A percentile compares a stretch with the other conserved stretches of the same genome.
Evolutionary conservation across 2,888 invertebrate species (phyloP).

Genomic region (Torymus auratus): DNA sequence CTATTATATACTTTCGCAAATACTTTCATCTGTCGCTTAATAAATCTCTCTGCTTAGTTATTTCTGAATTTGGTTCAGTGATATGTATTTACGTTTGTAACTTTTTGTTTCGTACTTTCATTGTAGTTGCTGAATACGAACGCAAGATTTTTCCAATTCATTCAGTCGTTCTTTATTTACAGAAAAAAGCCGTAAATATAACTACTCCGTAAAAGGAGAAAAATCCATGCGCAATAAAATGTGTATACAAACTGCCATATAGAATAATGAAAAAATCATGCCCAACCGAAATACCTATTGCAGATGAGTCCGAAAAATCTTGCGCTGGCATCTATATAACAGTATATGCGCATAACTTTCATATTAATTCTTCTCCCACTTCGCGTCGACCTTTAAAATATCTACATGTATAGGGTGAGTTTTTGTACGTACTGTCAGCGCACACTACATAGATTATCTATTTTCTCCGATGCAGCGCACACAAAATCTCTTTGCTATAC

Average conservation of each 20-base stretch:
- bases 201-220: not conserved
- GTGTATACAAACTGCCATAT: not conserved
- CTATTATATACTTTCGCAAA: slow-evolving; percentile 47
- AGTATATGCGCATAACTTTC: slow-evolving; percentile 19
- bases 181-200: not conserved
- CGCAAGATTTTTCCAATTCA: slow-evolving; percentile 41
- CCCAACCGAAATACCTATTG: no score
- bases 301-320: slow-evolving; percentile 35
- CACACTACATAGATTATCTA: slow-evolving; percentile 25
- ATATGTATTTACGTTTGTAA: slow-evolving; percentile 41
- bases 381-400: slow-evolving; percentile 37
- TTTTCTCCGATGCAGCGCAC: slow-evolving; percentile 43
- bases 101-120: slow-evolving; percentile 26
- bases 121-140: not conserved
- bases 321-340: slow-evolving; percentile 22
- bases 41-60: slow-evolving; percentile 30
- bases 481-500: slow-evolving; percentile 46
- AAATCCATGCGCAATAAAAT: not conserved
- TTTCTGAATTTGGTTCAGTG: slow-evolving; percentile 18
- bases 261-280: no score
- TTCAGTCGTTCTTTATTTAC: slow-evolving; percentile 9
- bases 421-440: slow-evolving; percentile 53
- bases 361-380: not conserved
- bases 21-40: slow-evolving; percentile 37
- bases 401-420: slow-evolving; percentile 36